Evolutionary conservation across 2,888 invertebrate genomes (phyloP).

Genomic region (Strigamia crassipes): DNA sequence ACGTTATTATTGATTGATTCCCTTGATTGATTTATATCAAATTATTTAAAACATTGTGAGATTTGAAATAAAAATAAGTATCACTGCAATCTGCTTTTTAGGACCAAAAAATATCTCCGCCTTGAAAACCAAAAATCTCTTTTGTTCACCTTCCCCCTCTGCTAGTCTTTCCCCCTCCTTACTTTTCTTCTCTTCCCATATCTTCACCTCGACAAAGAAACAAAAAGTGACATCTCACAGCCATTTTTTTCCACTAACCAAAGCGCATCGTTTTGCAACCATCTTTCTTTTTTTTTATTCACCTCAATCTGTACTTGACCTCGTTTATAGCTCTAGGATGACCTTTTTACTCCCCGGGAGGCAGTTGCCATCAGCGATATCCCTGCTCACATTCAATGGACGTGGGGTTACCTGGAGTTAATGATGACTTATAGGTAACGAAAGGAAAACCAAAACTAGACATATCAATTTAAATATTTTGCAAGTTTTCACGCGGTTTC

Average conservation of each 20-base stretch:
- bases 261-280: slow-evolving; percentile 32
- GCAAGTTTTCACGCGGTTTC: neutral
- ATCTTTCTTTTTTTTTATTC: slow-evolving; percentile 1
- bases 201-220: slow-evolving; percentile 17
- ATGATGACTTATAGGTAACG: neutral
- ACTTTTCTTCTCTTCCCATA: neutral
- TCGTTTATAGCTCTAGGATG: slow-evolving; percentile 15
- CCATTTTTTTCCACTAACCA: slow-evolving; percentile 14
- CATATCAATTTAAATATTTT: slow-evolving; percentile 4
- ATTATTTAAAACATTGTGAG: no score
- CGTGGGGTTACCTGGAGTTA: slow-evolving; percentile 14
- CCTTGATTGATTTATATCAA: no score
- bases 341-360: slow-evolving; percentile 19
- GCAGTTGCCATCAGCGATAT: slow-evolving; percentile 27
- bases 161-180: neutral
- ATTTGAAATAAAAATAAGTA: neutral
- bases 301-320: slow-evolving; percentile 34
- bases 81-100: neutral
- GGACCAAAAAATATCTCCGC: neutral
- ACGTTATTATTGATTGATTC: no score
- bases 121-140: neutral
- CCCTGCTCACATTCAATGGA: slow-evolving; percentile 5
- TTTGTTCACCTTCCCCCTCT: slow-evolving; percentile 3
- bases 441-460: neutral
- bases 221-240: slow-evolving; percentile 23